These are phyloP conservation scores for Colletes latitarsis DNA, from an alignment of 1,140 invertebrate genomes.

Conservation along the genomic window DNA sequence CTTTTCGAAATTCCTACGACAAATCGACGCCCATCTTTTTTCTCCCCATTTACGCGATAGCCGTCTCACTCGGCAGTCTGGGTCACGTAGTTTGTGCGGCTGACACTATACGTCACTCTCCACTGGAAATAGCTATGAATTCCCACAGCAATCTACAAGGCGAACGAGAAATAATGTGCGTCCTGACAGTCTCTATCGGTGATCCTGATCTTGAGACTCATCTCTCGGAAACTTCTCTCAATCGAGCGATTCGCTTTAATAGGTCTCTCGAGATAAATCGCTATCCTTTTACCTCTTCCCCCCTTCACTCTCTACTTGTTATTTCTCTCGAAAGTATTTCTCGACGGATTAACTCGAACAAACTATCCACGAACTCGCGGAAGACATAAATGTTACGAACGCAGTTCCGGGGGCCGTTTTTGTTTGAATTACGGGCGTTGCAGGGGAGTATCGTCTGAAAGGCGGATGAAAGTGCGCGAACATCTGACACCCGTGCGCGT, in stretches of 20 bases:
- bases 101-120: slow-evolving; percentile 16
- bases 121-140: slow-evolving; percentile 19
- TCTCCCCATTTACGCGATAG: background rate
- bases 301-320: too few relatives aligned
- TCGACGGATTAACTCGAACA: background rate
- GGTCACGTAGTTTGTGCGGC: slow-evolving; percentile 7
- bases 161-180: slow-evolving; percentile 31
- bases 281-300: too few relatives aligned
- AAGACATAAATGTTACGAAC: background rate
- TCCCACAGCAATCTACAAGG: slow-evolving; percentile 35
- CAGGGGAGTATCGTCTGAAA: too few relatives aligned
- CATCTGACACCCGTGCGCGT: background rate
- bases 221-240: slow-evolving; percentile 11
- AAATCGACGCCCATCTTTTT: slow-evolving; percentile 1
- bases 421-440: too few relatives aligned
- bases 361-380: background rate
- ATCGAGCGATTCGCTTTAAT: slow-evolving; percentile 22
- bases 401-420: background rate
- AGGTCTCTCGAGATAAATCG: background rate
- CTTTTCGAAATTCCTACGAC: background rate
- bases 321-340: background rate
- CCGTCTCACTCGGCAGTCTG: background rate
- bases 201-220: slow-evolving; percentile 23
- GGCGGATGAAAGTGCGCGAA: background rate
- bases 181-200: slow-evolving; percentile 23